phyloP scores from a whole-genome alignment of 2,113 vertebrate genomes.

The Cyphomyrus plagiostoma region DNA sequence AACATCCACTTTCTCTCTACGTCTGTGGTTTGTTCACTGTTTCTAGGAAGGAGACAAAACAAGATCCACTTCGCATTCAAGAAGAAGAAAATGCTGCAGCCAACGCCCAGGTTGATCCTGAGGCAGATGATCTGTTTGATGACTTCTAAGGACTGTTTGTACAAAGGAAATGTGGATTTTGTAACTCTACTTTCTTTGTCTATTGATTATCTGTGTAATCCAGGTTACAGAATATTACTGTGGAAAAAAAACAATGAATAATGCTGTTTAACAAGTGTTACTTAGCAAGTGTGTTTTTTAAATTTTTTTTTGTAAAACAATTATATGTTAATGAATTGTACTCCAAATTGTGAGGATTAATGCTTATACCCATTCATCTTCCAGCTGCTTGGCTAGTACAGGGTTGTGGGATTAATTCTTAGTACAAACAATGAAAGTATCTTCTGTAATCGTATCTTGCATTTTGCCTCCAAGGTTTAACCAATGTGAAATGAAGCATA shows the following conservation, averaged over 20 bases:
- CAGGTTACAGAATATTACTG: neutral
- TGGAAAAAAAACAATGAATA: neutral
- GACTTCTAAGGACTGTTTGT: slow-evolving; percentile 58
- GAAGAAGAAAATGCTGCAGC: slow-evolving; percentile 51
- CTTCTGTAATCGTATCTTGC: neutral
- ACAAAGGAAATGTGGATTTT: neutral
- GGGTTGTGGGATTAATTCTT: neutral
- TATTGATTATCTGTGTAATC: neutral
- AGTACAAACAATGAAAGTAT: too few relatives aligned
- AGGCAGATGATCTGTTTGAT: slow-evolving; percentile 72
- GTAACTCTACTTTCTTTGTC: neutral
- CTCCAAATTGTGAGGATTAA: neutral
- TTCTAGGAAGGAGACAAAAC: slow-evolving; percentile 2
- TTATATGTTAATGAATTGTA: neutral
- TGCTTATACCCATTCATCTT: neutral
- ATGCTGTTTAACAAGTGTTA: neutral
- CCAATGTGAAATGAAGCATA: neutral
- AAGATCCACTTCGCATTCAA: slow-evolving; percentile 36
- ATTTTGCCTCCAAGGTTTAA: neutral
- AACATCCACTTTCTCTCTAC: neutral
- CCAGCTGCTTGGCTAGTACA: neutral
- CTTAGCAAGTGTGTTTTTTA: neutral
- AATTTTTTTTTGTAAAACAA: neutral
- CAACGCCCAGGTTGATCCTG: slow-evolving; percentile 52
- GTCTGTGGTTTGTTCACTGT: slow-evolving; percentile 12